Evolutionary conservation across 2,797 vertebrate genomes (phyloP).

Genomic region (Chelon labrosus): DNA sequence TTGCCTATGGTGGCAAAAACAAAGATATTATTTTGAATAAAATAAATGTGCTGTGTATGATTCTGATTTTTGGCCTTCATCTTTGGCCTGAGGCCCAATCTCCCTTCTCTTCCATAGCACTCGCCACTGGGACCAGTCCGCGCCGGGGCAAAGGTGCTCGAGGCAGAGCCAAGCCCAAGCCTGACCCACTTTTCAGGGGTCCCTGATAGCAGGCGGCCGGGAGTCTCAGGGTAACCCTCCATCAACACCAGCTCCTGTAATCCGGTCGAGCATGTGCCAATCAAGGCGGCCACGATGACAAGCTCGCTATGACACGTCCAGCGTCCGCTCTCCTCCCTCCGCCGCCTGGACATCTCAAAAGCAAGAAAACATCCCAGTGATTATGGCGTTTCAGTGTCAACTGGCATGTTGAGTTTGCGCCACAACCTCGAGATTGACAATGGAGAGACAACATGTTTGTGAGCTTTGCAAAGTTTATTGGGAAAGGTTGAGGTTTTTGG

Average conservation of each 20-base stretch:
- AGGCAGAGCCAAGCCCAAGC: slow-evolving; percentile 57
- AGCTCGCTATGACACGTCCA: slow-evolving; percentile 76
- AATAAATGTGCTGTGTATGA: not conserved
- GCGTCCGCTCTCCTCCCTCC: slow-evolving; percentile 65
- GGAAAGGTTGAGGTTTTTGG: slow-evolving; percentile 63
- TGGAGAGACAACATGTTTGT: slow-evolving; percentile 70
- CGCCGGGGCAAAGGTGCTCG: slow-evolving; percentile 57
- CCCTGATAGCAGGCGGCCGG: slow-evolving; percentile 60
- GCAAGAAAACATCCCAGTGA: slow-evolving; percentile 74
- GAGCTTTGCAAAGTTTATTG: slow-evolving; percentile 63
- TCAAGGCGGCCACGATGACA: slow-evolving; percentile 73
- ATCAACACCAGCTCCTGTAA: slow-evolving; percentile 79
- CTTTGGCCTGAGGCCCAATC: slow-evolving; percentile 63
- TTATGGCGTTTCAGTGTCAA: slow-evolving; percentile 83
- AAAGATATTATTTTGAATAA: not conserved
- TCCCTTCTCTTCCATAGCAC: slow-evolving; percentile 48
- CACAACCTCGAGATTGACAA: slow-evolving; percentile 71
- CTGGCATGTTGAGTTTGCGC: slow-evolving; percentile 76
- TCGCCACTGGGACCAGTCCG: slow-evolving; percentile 54
- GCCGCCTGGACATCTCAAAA: slow-evolving; percentile 77
- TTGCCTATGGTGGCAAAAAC: too few relatives aligned
- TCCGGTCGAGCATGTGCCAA: slow-evolving; percentile 78
- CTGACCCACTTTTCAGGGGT: slow-evolving; percentile 80
- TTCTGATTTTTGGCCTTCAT: slow-evolving; percentile 52
- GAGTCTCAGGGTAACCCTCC: slow-evolving; percentile 75